Percentiles rank a stretch among this genome's conserved stretches.
Conservation (phyloP, 1,140 invertebrate genomes). For the Atta cephalotes region DNA sequence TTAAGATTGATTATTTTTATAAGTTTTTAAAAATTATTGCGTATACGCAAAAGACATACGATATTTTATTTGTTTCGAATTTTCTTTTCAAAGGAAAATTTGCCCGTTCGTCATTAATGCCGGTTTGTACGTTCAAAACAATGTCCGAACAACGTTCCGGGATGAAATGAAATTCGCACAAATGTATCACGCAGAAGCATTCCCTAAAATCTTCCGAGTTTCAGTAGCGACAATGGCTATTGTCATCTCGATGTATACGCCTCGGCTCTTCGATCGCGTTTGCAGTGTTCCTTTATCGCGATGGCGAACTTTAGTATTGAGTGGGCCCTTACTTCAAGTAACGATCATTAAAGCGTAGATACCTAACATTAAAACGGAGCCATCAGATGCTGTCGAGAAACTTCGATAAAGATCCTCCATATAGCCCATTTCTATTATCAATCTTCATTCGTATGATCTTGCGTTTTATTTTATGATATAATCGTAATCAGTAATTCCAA, state of each 20-base stretch:
- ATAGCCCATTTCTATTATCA: conserved; percentile 3
- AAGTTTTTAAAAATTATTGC: not conserved
- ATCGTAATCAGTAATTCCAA: not conserved
- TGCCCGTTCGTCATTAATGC: conserved; percentile 27
- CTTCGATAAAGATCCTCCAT: conserved; percentile 6
- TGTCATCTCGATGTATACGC: conserved; percentile 64
- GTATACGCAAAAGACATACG: not conserved
- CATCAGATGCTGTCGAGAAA: conserved; percentile 42
- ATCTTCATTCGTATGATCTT: not conserved
- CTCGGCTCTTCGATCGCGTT: conserved; percentile 63
- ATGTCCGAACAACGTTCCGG: conserved; percentile 6
- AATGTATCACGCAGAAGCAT: conserved; percentile 66
- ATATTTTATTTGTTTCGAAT: not conserved
- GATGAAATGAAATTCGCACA: conserved; percentile 68
- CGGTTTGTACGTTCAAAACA: not conserved
- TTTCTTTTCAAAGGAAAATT: conserved; percentile 32
- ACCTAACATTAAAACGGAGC: conserved; percentile 41
- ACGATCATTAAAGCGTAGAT: conserved; percentile 53
- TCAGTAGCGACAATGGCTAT: conserved; percentile 61
- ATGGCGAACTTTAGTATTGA: conserved; percentile 56
- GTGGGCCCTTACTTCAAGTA: conserved; percentile 14
- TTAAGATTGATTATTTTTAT: not conserved
- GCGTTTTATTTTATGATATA: not conserved
- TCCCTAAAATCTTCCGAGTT: conserved; percentile 52
- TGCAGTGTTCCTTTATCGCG: conserved; percentile 57